Conservation (phyloP, 2,113 vertebrate species). For the Pampusana beccarii region DNA sequence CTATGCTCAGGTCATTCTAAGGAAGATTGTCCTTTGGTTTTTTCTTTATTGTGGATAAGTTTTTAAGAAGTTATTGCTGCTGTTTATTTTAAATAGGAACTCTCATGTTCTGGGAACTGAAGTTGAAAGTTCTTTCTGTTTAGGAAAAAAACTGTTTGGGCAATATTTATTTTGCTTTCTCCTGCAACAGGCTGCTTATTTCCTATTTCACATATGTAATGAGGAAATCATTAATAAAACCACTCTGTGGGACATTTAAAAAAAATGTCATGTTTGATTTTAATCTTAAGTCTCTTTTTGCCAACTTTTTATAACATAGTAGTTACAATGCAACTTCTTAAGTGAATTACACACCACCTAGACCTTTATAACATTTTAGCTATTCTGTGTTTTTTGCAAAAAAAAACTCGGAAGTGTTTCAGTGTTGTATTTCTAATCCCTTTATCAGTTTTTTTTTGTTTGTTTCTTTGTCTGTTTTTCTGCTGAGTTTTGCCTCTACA, state of each 20-base stretch:
- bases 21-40: neutral
- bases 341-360: neutral
- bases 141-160: neutral
- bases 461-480: neutral
- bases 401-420: neutral
- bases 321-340: neutral
- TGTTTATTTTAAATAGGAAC: neutral
- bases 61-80: neutral
- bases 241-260: neutral
- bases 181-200: neutral
- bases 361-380: neutral
- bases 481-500: neutral
- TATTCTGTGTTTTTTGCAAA: neutral
- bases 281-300: neutral
- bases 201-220: neutral
- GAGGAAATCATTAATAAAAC: neutral
- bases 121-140: neutral
- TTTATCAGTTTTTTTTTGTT: neutral
- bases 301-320: neutral
- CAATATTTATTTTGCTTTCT: neutral
- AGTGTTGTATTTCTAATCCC: neutral
- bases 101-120: neutral
- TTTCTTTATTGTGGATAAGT: neutral
- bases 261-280: neutral
- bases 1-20: neutral